Base-by-base conservation (phyloP, 2,888 invertebrate species). In the Eustalomyia histrio region DNA sequence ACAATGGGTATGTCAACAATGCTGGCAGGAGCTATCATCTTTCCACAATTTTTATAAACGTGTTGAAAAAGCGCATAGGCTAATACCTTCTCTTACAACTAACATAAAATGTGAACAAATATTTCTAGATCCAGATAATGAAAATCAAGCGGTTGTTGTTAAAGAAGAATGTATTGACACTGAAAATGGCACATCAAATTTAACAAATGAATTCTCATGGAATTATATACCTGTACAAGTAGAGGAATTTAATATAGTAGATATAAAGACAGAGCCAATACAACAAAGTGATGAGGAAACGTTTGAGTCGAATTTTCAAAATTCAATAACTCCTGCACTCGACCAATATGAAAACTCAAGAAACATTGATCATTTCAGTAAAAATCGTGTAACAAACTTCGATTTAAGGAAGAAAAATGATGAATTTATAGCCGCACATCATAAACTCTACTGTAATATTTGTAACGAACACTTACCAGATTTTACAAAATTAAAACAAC, bases 391-490 rank as follows among this genome's bases (percentile, higher is more conserved):
- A 16, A 5, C 10, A 6, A n/a, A n/a, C n/a, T n/a, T n/a, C n/a
- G n/a, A n/a, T n/a, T n/a, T n/a, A n/a, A 33, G 47, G 5, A 74
- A 24, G 8, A 29, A 57, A 35, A 58, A 57, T 50, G 73, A 82
- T 72, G 69, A 68, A 18, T 76, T 74, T 60, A 71, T 78, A 17
- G 58, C 75, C 5, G 16, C 75, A 12, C 50, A 7, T 17, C 71
- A 79, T 52, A 76, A 79, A 52, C 50, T 83, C 9, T 58, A 21
- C 7, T 83, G 83, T 47, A 35, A 35, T 29, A 17, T 83, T 16
- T 83, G 83, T 58, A 58, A 80, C 29, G 52, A 33, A 9, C 17
- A 72, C 0, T 18, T 82, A 2, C 1, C 10, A 0, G 64, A 81
- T 55, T 83, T 83, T 18, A 33, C 39, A 10, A 21, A 57, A 2